Base-by-base conservation (phyloP, 2,888 invertebrate species). In the Drosophila multiciliata region DNA sequence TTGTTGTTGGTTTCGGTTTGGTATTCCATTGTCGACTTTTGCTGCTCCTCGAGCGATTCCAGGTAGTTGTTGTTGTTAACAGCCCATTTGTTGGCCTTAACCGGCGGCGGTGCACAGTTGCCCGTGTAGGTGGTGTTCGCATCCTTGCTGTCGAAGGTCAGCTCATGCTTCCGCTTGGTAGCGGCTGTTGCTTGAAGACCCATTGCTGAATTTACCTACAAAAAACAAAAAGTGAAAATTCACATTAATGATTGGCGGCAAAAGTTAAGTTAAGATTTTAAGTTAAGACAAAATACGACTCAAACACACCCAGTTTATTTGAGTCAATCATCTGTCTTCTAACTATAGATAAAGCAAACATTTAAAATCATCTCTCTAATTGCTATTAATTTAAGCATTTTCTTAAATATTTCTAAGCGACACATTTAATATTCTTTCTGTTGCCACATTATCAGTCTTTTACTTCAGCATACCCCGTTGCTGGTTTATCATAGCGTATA, bases 181-280 rank as follows among this genome's bases (percentile, higher is more conserved):
- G 95, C 95, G 93, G 95, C 95, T 81, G 93, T 92, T 90, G 95
- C 95, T 94, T 96, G 95, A 94, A 96, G 94, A 95, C 95, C 95
- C 95, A 95, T 96, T 95, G 95, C 95, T 94, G 95, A 95, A 95
- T 92, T 92, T 68, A 92, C 91, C 93, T 93, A 83, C 9, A 91
- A 83, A 48, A 52, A 45, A 50, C 17, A 11, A 57, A 59, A 57
- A 55, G 57, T 20, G 40, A 59, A 59, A 75, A 55, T 35, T 36
- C 54, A 20, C 36, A 64, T 76, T 75, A 69, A 45, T 36, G 26
- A 62, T 67, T 83, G 77, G 71, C 71, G 74, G 45, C 69, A 70
- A 75, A 76, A 74, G 50, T 26, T 20, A 23, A 29, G 26, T 35
- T 12, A 33, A 1, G 3, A 59, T 52, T 50, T 26, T 36, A 4